These are phyloP conservation scores for Drosophila monieri DNA, from an alignment of 2,888 invertebrate species.

Conservation along the genomic window DNA sequence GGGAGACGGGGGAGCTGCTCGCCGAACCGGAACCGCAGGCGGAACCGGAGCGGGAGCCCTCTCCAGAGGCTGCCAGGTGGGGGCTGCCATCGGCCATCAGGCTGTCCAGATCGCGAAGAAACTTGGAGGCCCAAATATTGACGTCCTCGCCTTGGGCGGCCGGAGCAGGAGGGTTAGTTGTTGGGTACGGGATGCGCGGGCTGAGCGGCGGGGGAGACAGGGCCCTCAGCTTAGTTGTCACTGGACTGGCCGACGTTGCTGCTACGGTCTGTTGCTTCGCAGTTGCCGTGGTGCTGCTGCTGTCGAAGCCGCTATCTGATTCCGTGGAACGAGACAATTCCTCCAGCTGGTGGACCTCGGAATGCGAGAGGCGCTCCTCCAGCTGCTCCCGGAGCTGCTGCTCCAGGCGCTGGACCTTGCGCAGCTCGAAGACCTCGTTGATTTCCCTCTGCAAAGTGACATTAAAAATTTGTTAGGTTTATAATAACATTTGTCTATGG, in stretches of 20 bases:
- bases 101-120: constrained; percentile 83
- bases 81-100: constrained; percentile 80
- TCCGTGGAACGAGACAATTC: constrained; percentile 82
- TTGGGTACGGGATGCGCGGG: constrained; percentile 11
- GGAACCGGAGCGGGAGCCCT: constrained; percentile 13
- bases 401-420: constrained; percentile 77
- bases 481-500: neutral
- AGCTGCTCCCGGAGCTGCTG: constrained; percentile 59
- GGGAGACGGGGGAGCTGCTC: constrained; percentile 66
- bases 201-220: constrained; percentile 70
- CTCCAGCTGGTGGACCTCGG: constrained; percentile 71
- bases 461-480: constrained; percentile 16
- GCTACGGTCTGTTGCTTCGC: constrained; percentile 24
- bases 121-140: constrained; percentile 84
- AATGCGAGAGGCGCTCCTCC: constrained; percentile 53
- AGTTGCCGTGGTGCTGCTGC: constrained; percentile 64
- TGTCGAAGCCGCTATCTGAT: constrained; percentile 81
- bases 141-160: constrained; percentile 73
- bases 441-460: constrained; percentile 82
- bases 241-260: constrained; percentile 44
- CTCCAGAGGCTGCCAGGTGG: constrained; percentile 39
- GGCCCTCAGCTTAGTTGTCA: constrained; percentile 78
- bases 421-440: constrained; percentile 84
- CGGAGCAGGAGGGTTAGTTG: constrained; percentile 30
- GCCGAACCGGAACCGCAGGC: constrained; percentile 36